phyloP scores from a whole-genome alignment of 1,140 invertebrate genomes.

The Psix sp. region DNA sequence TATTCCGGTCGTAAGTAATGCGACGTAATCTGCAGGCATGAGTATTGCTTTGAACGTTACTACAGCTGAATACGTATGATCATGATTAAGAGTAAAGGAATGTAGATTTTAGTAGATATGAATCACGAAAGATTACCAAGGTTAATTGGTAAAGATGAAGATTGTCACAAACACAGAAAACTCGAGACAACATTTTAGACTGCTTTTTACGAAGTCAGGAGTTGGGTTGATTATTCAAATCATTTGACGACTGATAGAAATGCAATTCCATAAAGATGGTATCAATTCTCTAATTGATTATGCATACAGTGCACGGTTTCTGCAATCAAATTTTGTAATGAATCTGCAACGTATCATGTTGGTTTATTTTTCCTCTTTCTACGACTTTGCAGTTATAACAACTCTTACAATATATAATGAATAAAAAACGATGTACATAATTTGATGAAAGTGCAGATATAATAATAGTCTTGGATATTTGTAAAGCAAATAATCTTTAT shows the following conservation, averaged over 20 bases:
- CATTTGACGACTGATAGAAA: slow-evolving; percentile 47
- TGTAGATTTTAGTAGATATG: slow-evolving; percentile 67
- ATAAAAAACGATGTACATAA: too few species aligned
- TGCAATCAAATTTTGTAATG: slow-evolving; percentile 29
- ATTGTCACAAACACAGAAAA: slow-evolving; percentile 17
- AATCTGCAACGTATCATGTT: slow-evolving; percentile 12
- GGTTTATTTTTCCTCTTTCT: slow-evolving; percentile 6
- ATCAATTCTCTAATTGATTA: slow-evolving; percentile 54
- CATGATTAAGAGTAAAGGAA: slow-evolving; percentile 67
- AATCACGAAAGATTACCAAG: slow-evolving; percentile 69
- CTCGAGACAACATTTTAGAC: slow-evolving; percentile 28
- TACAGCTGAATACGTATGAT: slow-evolving; percentile 53
- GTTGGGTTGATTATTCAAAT: slow-evolving; percentile 71
- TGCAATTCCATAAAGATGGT: slow-evolving; percentile 32
- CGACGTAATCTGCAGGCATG: slow-evolving; percentile 27
- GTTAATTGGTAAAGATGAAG: slow-evolving; percentile 66
- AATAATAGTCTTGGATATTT: too few species aligned
- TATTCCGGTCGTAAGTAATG: slow-evolving; percentile 44
- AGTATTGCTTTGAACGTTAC: slow-evolving; percentile 42
- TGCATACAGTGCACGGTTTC: slow-evolving; percentile 38
- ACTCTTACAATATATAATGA: too few species aligned
- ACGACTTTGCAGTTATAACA: slow-evolving; percentile 3
- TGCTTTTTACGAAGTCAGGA: slow-evolving; percentile 69
- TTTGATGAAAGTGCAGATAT: too few species aligned
- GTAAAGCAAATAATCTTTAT: too few species aligned